These are phyloP conservation scores for Gordius sp. DNA, from an alignment of 2,888 invertebrate genomes.

Conservation along the genomic window DNA sequence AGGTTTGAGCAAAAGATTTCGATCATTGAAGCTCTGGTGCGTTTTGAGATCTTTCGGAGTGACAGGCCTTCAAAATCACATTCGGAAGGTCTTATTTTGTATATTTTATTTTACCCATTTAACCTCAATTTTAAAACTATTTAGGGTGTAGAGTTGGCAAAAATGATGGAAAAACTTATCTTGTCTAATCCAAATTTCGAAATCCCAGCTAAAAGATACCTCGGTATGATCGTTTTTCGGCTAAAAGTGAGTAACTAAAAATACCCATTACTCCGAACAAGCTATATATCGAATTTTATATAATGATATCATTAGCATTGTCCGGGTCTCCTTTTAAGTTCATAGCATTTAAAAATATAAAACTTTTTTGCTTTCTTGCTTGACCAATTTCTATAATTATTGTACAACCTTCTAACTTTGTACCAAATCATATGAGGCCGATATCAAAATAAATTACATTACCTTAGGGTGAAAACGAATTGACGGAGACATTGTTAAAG, in stretches of 20 bases:
- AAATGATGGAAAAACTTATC: conserved; percentile 62
- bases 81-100: conserved; percentile 40
- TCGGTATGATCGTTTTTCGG: conserved; percentile 69
- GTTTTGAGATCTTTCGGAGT: conserved; percentile 76
- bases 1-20: conserved; percentile 68
- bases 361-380: no score
- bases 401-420: no score
- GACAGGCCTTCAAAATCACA: conserved; percentile 65
- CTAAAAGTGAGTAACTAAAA: no score
- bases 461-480: conserved; percentile 42
- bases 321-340: no score
- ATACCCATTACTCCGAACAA: no score
- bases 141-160: conserved; percentile 60
- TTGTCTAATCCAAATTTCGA: conserved; percentile 58
- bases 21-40: conserved; percentile 87
- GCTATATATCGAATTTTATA: no score
- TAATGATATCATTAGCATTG: no score
- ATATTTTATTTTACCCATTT: not conserved
- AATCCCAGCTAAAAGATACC: conserved; percentile 53
- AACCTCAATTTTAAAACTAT: conserved; percentile 20
- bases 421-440: no score
- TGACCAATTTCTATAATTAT: no score
- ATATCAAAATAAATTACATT: no score
- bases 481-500: conserved; percentile 59
- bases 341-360: no score